Conservation (phyloP, 2,797 vertebrate genomes). For the Diplodus sargus region DNA sequence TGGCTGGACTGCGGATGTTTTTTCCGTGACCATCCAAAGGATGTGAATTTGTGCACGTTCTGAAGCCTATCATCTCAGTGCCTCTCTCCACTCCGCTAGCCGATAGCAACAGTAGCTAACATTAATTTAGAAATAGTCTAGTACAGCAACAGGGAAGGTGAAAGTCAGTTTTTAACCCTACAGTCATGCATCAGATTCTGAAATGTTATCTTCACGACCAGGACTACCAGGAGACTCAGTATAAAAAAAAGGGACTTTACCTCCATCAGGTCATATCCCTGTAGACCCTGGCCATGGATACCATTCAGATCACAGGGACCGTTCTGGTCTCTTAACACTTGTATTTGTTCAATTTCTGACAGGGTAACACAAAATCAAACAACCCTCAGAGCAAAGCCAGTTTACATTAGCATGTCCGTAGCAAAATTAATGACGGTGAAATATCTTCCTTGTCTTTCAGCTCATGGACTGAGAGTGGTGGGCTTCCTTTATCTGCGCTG, state of each 20-base stretch:
- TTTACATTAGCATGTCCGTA: constrained; percentile 12
- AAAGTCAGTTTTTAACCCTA: background rate
- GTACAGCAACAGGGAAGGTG: background rate
- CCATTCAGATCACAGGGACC: background rate
- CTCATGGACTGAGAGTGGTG: constrained; percentile 1
- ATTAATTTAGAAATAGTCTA: no score
- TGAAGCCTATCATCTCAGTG: no score
- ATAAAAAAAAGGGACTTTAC: background rate
- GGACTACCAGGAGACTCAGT: background rate
- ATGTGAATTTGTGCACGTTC: no score
- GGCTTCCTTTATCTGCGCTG: background rate
- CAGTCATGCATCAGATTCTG: background rate
- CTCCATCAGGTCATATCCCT: background rate
- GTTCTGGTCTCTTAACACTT: background rate
- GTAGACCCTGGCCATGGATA: background rate
- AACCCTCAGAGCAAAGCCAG: constrained; percentile 12
- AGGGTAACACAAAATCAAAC: constrained; percentile 9
- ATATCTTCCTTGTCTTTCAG: constrained; percentile 14
- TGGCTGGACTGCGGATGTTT: no score
- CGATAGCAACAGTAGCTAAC: no score
- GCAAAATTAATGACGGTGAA: constrained; percentile 26
- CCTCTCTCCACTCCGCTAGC: background rate
- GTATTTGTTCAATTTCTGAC: background rate
- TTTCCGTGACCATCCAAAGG: no score
- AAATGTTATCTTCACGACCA: background rate